Conservation (phyloP, 2,797 vertebrate genomes). For the Euthynnus affinis region DNA sequence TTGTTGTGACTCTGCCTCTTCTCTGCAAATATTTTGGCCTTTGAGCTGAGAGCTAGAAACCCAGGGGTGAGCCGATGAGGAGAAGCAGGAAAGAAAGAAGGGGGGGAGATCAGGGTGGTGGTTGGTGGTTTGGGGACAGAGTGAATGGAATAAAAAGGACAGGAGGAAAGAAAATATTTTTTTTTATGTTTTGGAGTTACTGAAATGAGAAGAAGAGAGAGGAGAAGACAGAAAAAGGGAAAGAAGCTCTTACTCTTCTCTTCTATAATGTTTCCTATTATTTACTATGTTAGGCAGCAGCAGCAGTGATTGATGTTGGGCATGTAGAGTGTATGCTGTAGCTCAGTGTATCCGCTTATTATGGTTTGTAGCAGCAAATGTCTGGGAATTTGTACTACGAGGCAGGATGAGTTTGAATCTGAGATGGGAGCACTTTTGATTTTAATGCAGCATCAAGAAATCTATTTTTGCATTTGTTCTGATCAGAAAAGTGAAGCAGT, state of each 20-base stretch:
- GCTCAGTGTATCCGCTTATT: conserved; percentile 15
- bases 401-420: background rate
- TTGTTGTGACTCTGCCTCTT: conserved; percentile 45
- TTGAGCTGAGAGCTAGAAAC: conserved; percentile 40
- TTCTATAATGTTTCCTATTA: conserved; percentile 22
- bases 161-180: background rate
- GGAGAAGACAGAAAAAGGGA: background rate
- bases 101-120: conserved; percentile 8
- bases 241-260: conserved; percentile 6
- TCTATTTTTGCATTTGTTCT: background rate
- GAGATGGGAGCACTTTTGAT: background rate
- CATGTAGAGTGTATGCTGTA: background rate
- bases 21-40: conserved; percentile 56
- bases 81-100: conserved; percentile 28
- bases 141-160: background rate
- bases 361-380: conserved; percentile 1
- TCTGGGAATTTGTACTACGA: background rate
- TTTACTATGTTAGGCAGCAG: conserved; percentile 9
- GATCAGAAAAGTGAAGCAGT: background rate
- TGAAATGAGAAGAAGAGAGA: conserved; percentile 3
- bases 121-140: conserved; percentile 13
- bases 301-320: conserved; percentile 21
- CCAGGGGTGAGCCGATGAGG: conserved; percentile 41
- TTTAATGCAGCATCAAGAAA: background rate
- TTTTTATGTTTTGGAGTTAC: conserved; percentile 22